Evolutionary conservation across 2,113 vertebrate species (phyloP).

Genomic region (Prionailurus viverrinus): DNA sequence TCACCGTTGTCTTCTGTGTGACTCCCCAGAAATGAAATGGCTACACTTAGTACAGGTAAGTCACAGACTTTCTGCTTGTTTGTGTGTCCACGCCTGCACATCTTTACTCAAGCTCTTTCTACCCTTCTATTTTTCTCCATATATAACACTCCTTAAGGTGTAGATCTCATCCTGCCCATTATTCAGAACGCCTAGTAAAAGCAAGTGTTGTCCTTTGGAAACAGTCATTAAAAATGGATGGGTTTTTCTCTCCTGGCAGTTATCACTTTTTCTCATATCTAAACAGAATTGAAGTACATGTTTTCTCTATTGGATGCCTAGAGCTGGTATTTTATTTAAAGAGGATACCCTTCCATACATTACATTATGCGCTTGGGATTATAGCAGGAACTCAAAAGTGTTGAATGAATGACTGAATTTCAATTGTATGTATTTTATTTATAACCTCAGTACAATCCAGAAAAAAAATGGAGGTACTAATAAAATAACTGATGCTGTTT

Average conservation of each 20-base stretch:
- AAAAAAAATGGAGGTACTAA: not conserved
- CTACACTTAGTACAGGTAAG: not conserved
- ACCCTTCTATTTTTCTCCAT: not conserved
- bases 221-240: not conserved
- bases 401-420: not conserved
- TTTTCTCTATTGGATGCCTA: not conserved
- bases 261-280: not conserved
- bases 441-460: not conserved
- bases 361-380: not conserved
- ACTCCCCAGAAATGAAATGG: not conserved
- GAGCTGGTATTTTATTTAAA: not conserved
- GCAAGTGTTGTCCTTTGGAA: not conserved
- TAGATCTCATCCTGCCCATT: not conserved
- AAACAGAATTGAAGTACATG: not conserved
- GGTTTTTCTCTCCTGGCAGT: not conserved
- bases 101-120: not conserved
- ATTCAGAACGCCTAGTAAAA: not conserved
- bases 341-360: not conserved
- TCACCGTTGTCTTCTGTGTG: not conserved
- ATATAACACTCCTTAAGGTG: not conserved
- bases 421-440: not conserved
- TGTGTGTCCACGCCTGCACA: rapidly evolving
- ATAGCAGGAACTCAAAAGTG: not conserved
- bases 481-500: not conserved
- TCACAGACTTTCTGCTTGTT: not conserved